These are phyloP conservation scores for Capricornis sumatraensis DNA, from an alignment of 2,113 vertebrate species.

Conservation along the genomic window DNA sequence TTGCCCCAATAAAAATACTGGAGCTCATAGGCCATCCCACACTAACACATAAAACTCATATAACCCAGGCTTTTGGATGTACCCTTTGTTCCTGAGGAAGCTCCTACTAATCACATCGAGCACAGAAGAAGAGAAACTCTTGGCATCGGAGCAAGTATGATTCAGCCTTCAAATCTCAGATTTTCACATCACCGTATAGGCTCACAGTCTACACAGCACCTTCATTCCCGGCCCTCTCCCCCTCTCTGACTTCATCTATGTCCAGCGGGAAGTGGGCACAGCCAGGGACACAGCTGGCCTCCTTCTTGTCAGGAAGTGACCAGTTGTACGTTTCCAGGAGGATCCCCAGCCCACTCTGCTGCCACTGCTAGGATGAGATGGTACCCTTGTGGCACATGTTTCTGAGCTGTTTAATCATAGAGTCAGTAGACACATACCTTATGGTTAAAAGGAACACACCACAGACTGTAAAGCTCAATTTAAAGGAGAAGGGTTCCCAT, in stretches of 20 bases:
- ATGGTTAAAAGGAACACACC: background rate
- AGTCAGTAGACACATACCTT: background rate
- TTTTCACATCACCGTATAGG: background rate
- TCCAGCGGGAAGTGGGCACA: background rate
- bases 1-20: slow-evolving; percentile 91
- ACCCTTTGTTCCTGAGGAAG: slow-evolving; percentile 69
- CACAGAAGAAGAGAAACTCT: slow-evolving; percentile 67
- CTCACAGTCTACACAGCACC: background rate
- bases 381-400: background rate
- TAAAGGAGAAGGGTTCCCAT: background rate
- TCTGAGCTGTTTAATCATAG: background rate
- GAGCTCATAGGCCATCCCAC: slow-evolving; percentile 88
- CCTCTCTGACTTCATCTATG: background rate
- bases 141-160: slow-evolving; percentile 62
- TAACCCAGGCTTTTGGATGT: slow-evolving; percentile 86
- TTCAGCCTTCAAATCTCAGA: slow-evolving; percentile 63
- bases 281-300: background rate
- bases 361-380: background rate
- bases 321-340: background rate
- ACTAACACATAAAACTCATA: slow-evolving; percentile 90
- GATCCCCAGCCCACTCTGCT: background rate
- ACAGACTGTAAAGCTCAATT: background rate
- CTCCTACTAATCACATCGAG: slow-evolving; percentile 66
- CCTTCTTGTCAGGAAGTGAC: background rate
- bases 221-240: background rate